Evolutionary conservation across 2,797 vertebrate species (phyloP), one percentile per base, ranked within the genome.

Genomic region (Vireo griseus): DNA sequence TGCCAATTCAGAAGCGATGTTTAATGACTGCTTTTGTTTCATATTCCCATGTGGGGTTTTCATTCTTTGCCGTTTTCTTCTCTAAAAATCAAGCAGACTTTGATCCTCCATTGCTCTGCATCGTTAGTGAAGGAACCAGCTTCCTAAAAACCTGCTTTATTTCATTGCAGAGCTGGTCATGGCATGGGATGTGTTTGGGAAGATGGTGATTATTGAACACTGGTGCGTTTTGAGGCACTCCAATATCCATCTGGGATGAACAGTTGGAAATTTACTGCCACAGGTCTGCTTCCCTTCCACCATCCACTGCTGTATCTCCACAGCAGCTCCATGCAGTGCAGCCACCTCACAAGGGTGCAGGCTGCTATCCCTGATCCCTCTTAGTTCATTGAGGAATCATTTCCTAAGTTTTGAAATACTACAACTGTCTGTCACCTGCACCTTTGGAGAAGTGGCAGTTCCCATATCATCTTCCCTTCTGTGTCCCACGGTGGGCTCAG

Each of bases 21-120:
- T 92, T 96, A 96, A 96, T 95, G 95, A 86, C 90, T 92, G 88
- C 94, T 92, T 97, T 96, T 96, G 91, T 96, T 95, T 94, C 91
- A 28, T 63, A 79, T 71, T 94, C 95, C 91, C 95, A 82, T 35
- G 31, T 94, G 92, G 79, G 45, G 77, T 92, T 91, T 85, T 94
- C 92, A 92, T 90, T 94, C 92, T 78, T 94, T 66, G 69, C 83
- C 45, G 1, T 90, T 94, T 94, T 92, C 80, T 94, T 88, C 90
- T 71, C 88, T 82, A 59, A 85, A 91, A 86, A 92, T 31, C 3
- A n/a, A 94, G 48, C 87, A 94, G 88, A 54, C 62, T 95, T 86
- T 90, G 90, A 88, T 94, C 62, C 66, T 88, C 79, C 69, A 26
- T 35, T 61, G 79, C 86, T 91, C 69, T 84, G 73, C 54, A 40